Evolutionary conservation across 2,113 vertebrate species (phyloP).

Genomic region (Galbula dea): DNA sequence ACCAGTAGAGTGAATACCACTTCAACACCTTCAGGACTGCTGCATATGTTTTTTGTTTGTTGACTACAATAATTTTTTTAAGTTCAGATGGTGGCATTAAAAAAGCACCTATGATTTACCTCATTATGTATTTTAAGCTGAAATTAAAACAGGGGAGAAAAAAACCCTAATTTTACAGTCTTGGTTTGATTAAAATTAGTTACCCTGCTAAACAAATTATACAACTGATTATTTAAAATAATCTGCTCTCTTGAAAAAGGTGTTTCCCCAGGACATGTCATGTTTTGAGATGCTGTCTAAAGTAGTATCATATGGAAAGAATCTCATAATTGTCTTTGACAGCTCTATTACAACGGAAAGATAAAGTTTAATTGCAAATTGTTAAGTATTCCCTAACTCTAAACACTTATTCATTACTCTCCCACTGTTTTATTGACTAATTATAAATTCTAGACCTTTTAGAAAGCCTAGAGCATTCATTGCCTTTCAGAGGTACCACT

Average conservation of each 20-base stretch:
- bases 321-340: neutral
- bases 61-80: neutral
- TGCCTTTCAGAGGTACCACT: neutral
- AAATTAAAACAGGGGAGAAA: neutral
- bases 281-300: neutral
- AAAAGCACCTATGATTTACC: neutral
- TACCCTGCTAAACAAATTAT: neutral
- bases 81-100: neutral
- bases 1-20: neutral
- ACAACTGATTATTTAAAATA: neutral
- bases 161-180: neutral
- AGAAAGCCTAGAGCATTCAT: neutral
- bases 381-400: neutral
- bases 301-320: neutral
- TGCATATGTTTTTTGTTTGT: neutral
- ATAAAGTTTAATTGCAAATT: neutral
- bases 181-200: neutral
- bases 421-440: neutral
- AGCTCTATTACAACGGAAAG: neutral
- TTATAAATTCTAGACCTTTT: neutral
- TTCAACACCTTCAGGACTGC: neutral
- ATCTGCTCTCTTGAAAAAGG: neutral
- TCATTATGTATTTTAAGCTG: neutral
- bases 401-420: neutral
- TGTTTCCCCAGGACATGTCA: neutral